Base-by-base conservation (phyloP, 2,797 vertebrate genomes). In the Rousettus madagascariensis region DNA sequence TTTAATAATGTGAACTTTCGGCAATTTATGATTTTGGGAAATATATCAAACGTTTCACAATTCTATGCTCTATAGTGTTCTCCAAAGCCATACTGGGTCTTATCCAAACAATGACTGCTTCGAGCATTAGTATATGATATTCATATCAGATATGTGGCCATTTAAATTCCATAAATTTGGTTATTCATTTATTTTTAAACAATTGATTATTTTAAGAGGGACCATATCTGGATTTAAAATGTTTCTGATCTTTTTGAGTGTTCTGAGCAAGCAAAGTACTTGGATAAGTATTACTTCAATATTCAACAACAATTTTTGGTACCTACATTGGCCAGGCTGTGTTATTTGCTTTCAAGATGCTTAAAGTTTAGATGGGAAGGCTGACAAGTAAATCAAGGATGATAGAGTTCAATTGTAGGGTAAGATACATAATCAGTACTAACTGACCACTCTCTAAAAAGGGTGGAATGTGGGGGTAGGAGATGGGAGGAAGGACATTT, bases 201-300 rank as follows among this genome's bases (percentile, higher is more conserved):
- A 87, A 90, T 41, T 84, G 55, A 89, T 89, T 86, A 83, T 91
- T 94, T 93, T 17, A 77, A 94, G 24, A 94, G n/a, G 15, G 65
- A 10, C 49, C 83, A 2, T 75, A 84, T 80, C 5, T 95, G 3
- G 16, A 71, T 74, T 90, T 96, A 84, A 96, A 94, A 90, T 95
- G 30, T 79, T 85, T 69, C 82, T 72, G 46, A 68, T 87, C n/a
- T 57, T 93, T 89, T 86, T 57, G 61, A 86, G n/a, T 80, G 49
- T 61, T 91, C 19, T 84, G 51, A 85, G 51, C 26, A 87, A 87
- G 55, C n/a, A 85, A 92, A 79, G 16, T 78, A 78, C 24, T 63
- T 72, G 12, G 19, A 91, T 6, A 95, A 80, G 26, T 80, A 92
- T 53, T 68, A 49, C 19, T 78, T 36, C 19, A 85, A 79, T 51